Evolutionary conservation across 1,140 invertebrate species (phyloP), one percentile per base, ranked within the genome.

Genomic region (Hetaerina americana): DNA sequence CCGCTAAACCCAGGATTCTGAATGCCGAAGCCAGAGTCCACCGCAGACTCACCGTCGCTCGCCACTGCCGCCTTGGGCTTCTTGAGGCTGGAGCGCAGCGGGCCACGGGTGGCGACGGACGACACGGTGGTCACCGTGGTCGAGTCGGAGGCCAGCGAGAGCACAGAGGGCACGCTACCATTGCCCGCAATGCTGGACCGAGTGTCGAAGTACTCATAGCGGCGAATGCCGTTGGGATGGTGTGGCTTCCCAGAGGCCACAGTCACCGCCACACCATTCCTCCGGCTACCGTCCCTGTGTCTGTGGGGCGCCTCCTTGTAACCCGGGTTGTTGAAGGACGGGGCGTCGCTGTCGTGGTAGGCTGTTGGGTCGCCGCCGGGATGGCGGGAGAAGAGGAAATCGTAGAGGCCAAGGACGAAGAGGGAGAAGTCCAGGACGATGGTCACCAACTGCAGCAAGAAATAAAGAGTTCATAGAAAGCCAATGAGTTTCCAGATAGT

Each of bases 1-100:
- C 89, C 87, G 0, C 90, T 91, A 75, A 90, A 92, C 24, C 91
- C 92, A 0, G 91, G 92, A 82, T 94, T 93, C 73, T 92, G 91
- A 31, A 93, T 93, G n/a, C 92, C 92, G 24, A 92, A 80, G 27
- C 84, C 87, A 40, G 15, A 12, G 2, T 12, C 15, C 69, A n/a
- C 72, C 26, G 71, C 73, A 15, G 18, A 26, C 12, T 71, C 66
- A 26, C 83, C 83, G 71, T 84, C 72, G 77, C 82, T 78, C 73
- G 80, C 73, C 69, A 80, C 73, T 68, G 81, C 76, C 24, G 89
- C 82, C 73, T 89, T 84, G 0, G 91, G 90, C 76, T 93, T 93
- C 79, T 94, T 94, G 28, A 93, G 80, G 27, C 90, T 92, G 26
- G 91, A 93, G 5, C 92, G 81, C 5, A 93, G 82, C 0, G 92